Conservation (phyloP, 2,113 vertebrate genomes). For the Chauna torquata region DNA sequence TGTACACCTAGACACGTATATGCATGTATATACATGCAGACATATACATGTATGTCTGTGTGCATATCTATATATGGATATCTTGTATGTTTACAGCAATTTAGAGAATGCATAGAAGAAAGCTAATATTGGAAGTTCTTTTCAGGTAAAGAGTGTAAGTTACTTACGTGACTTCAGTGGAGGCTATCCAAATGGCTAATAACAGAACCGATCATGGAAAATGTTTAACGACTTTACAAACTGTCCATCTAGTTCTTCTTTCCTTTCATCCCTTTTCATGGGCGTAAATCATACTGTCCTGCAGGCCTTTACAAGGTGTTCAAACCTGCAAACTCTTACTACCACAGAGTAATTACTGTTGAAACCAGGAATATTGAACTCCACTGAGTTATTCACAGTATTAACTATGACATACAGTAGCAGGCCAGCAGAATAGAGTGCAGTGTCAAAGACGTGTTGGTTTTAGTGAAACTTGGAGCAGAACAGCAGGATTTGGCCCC, state of each 20-base stretch:
- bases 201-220: background rate
- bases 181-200: background rate
- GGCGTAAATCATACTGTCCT: background rate
- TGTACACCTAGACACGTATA: background rate
- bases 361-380: background rate
- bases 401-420: slow-evolving; percentile 8
- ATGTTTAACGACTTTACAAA: background rate
- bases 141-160: background rate
- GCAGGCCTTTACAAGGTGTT: background rate
- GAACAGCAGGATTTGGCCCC: background rate
- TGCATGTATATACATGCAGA: background rate
- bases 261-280: background rate
- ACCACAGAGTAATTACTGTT: background rate
- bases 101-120: background rate
- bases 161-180: background rate
- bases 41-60: background rate
- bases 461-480: background rate
- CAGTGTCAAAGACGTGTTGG: background rate
- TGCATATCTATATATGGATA: background rate
- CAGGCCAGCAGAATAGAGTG: background rate
- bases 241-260: background rate
- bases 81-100: slow-evolving; percentile 23
- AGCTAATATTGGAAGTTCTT: background rate
- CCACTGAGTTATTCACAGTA: slow-evolving; percentile 3
- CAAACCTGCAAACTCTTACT: background rate